Evolutionary conservation across 2,797 vertebrate genomes (phyloP).

Genomic region (Chiloscyllium punctatum): DNA sequence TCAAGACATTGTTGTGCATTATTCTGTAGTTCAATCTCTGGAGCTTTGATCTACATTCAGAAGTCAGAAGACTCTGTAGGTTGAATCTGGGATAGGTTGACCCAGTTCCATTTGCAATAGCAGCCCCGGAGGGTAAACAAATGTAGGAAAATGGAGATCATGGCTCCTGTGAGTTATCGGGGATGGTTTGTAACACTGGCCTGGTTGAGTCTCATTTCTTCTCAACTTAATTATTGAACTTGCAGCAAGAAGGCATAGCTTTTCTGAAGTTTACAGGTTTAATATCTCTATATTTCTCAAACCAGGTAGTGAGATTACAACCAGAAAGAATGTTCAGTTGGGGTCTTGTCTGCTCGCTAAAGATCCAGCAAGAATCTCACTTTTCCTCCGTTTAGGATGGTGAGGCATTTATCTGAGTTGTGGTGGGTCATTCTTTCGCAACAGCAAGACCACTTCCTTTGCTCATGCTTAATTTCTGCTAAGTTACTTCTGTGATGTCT

Average conservation of each 20-base stretch:
- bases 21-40: neutral
- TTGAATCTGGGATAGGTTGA: neutral
- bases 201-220: neutral
- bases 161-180: neutral
- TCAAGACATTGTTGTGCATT: neutral
- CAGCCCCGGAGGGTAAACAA: neutral
- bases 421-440: too few relatives aligned
- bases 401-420: too few relatives aligned
- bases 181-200: neutral
- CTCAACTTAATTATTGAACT: neutral
- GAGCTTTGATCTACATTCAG: neutral
- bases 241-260: neutral
- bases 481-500: neutral
- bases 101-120: neutral
- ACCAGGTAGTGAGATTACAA: neutral
- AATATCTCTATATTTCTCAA: neutral
- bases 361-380: too few relatives aligned
- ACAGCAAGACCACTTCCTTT: too few relatives aligned
- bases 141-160: neutral
- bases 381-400: too few relatives aligned
- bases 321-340: neutral
- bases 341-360: too few relatives aligned
- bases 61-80: neutral
- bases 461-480: neutral
- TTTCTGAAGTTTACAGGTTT: neutral